Base-by-base conservation (phyloP, 2,113 vertebrate genomes). In the Procavia capensis region DNA sequence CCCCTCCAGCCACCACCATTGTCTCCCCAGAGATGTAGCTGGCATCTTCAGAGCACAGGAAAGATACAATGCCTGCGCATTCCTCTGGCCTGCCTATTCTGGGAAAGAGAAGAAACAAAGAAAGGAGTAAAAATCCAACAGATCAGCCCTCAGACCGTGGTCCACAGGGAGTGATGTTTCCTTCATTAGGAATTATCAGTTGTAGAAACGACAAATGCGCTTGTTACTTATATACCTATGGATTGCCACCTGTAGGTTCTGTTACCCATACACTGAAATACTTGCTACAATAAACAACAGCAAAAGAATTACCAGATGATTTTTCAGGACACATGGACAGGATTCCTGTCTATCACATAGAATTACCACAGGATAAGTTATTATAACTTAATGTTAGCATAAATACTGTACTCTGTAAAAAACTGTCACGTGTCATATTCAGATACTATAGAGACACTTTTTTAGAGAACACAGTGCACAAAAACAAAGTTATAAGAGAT, bases 11-110 rank as follows among this genome's bases (percentile, higher is more conserved):
- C 41, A 99, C 99, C 20, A 98, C 98, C 74, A 99, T 92, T 2
- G 99, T 99, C 97, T 99, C 99, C 80, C 99, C 99, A 0, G 98
- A 99, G 96, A 99, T 99, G 97, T 99, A 99, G 6, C 98, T 98
- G 6, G 99, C 99, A 1, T 99, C 99, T 1, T 99, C 97, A 0
- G 99, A 98, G 97, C 99, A 99, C 91, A 99, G 93, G 98, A 99
- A 99, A 4, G 99, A 98, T 2, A 99, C 98, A 13, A 98, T 98
- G 16, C 98, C 98, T 0, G 98, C 99, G 7, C 99, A 99, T 0
- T 99, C 99, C 54, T 99, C 98, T 0, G 99, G 98, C 13, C 98
- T 74, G 31, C 99, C 99, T 3, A 99, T 0, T 97, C 99, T 99
- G 93, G 27, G 22, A 72, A 88, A 79, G 3, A 85, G 16, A 16